phyloP scores from a whole-genome alignment of 1,140 invertebrate genomes.

The Apolygus lucorum region DNA sequence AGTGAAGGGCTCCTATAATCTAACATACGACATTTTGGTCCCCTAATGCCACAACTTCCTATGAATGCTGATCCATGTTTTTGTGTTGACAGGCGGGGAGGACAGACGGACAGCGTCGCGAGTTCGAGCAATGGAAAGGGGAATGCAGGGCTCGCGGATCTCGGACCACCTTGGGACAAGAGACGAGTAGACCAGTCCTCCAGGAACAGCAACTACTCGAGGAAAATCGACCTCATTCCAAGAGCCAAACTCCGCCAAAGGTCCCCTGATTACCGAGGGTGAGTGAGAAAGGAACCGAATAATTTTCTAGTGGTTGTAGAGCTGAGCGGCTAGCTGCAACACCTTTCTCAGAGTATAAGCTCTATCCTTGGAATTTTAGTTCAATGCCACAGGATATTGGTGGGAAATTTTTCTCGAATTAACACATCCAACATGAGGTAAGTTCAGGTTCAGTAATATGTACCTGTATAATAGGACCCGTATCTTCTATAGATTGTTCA shows the following conservation, averaged over 20 bases:
- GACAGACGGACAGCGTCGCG: background rate
- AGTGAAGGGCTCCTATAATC: background rate
- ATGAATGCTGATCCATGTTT: background rate
- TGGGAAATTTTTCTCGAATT: too few species aligned
- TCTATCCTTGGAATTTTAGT: too few species aligned
- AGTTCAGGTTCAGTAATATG: too few species aligned
- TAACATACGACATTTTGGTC: background rate
- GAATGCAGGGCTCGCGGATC: background rate
- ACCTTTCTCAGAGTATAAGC: too few species aligned
- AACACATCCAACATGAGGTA: too few species aligned
- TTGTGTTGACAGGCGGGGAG: background rate
- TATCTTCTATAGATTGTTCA: too few species aligned
- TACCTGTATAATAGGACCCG: too few species aligned
- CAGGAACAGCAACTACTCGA: background rate
- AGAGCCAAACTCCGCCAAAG: constrained; percentile 30
- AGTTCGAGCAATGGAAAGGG: background rate
- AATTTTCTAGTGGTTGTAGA: too few species aligned
- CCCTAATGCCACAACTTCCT: background rate
- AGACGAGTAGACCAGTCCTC: constrained; percentile 12
- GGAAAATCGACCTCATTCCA: constrained; percentile 30
- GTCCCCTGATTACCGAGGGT: constrained; percentile 19
- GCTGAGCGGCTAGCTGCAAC: too few species aligned
- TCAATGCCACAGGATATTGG: too few species aligned
- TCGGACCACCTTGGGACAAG: background rate
- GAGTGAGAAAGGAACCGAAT: too few species aligned